These are phyloP conservation scores for Melanargia galathea DNA, from an alignment of 2,888 invertebrate genomes.

Conservation along the genomic window DNA sequence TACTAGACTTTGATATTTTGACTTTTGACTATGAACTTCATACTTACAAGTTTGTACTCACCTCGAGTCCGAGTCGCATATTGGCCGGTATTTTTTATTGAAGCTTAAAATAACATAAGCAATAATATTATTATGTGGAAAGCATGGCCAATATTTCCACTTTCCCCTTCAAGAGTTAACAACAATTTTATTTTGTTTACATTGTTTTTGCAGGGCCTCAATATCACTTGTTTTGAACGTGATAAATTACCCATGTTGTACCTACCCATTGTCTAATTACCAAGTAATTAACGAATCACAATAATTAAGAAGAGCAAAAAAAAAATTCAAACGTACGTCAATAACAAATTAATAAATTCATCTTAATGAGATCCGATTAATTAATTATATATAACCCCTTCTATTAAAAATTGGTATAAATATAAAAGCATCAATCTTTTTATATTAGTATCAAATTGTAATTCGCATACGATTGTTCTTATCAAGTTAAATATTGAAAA, in stretches of 20 bases:
- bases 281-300: neutral
- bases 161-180: too few species aligned
- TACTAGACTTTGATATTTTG: too few species aligned
- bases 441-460: slow-evolving; percentile 10
- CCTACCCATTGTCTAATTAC: neutral
- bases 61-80: too few species aligned
- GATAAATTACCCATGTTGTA: neutral
- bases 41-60: too few species aligned
- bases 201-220: neutral
- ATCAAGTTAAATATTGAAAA: neutral
- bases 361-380: slow-evolving; percentile 23
- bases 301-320: neutral
- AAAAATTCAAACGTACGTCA: neutral
- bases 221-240: neutral
- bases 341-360: slow-evolving; percentile 1
- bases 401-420: slow-evolving; percentile 1
- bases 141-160: too few species aligned
- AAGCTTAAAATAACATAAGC: too few species aligned
- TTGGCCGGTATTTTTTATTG: too few species aligned
- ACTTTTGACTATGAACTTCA: too few species aligned
- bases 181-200: slow-evolving; percentile 9
- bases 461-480: neutral
- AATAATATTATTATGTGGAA: too few species aligned
- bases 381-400: slow-evolving; percentile 22
- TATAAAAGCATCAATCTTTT: neutral